Conservation (phyloP, 2,888 invertebrate species). For the Empis stercorea region DNA sequence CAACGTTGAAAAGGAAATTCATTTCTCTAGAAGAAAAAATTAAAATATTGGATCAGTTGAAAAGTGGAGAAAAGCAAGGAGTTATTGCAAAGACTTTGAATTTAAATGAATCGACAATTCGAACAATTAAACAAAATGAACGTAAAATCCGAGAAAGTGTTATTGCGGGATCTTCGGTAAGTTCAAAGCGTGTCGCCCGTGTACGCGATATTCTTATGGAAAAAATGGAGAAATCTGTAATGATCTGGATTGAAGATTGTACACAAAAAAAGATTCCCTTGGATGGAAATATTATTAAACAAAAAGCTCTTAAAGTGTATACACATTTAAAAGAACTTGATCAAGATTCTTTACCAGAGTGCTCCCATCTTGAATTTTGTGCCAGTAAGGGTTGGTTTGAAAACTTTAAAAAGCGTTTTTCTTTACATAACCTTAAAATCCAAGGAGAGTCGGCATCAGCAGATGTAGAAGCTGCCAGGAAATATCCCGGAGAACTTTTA, state of each 20-base stretch:
- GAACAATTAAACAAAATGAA: slow-evolving; percentile 16
- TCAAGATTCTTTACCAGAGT: slow-evolving; percentile 3
- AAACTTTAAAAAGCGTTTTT: slow-evolving; percentile 13
- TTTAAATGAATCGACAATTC: slow-evolving; percentile 17
- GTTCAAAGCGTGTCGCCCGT: slow-evolving; percentile 11
- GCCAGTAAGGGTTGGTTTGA: slow-evolving; percentile 15
- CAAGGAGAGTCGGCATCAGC: slow-evolving; percentile 12
- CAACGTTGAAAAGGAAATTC: not conserved
- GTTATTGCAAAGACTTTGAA: slow-evolving; percentile 14
- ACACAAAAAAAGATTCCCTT: slow-evolving; percentile 13
- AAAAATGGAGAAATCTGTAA: slow-evolving; percentile 17
- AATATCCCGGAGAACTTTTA: slow-evolving; percentile 8
- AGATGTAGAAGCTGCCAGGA: slow-evolving; percentile 11
- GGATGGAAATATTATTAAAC: slow-evolving; percentile 12
- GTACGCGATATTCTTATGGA: slow-evolving; percentile 14
- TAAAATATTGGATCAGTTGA: not conserved
- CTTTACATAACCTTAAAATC: slow-evolving; percentile 13
- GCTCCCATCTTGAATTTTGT: slow-evolving; percentile 14
- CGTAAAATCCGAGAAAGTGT: slow-evolving; percentile 12
- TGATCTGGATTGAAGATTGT: slow-evolving; percentile 15
- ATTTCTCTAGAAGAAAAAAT: not conserved
- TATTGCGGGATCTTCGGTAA: slow-evolving; percentile 10
- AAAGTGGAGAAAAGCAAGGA: not conserved
- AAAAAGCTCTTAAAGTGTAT: slow-evolving; percentile 16
- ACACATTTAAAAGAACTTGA: not conserved